Conservation (phyloP, 2,797 vertebrate species). For the Channallabes apus region DNA sequence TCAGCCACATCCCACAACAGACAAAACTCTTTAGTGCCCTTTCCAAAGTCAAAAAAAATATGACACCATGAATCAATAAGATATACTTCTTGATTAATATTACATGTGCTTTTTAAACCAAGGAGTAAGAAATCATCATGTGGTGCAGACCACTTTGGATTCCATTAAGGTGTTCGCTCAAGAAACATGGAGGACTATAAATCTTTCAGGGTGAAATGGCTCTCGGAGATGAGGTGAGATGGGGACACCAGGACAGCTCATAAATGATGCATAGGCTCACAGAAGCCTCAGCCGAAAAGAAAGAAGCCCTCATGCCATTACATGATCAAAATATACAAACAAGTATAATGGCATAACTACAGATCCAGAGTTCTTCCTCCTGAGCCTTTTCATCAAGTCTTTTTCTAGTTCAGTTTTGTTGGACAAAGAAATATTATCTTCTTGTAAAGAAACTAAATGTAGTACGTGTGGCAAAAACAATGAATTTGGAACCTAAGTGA, state of each 20-base stretch:
- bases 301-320: slow-evolving; percentile 2
- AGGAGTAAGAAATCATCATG: slow-evolving; percentile 53
- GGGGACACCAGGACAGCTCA: slow-evolving; percentile 49
- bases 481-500: background rate
- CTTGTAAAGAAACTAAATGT: background rate
- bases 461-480: background rate
- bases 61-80: slow-evolving; percentile 65
- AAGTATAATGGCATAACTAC: background rate
- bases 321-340: slow-evolving; percentile 16
- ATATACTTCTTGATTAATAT: slow-evolving; percentile 74
- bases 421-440: background rate
- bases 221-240: slow-evolving; percentile 47
- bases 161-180: slow-evolving; percentile 68
- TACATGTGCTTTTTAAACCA: slow-evolving; percentile 62
- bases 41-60: slow-evolving; percentile 30
- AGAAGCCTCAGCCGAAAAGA: slow-evolving; percentile 22
- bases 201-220: slow-evolving; percentile 67
- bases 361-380: background rate
- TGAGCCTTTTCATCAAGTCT: background rate
- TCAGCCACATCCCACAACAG: background rate
- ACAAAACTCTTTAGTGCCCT: slow-evolving; percentile 11
- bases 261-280: slow-evolving; percentile 55
- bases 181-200: slow-evolving; percentile 67
- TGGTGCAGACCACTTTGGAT: slow-evolving; percentile 58
- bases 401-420: background rate